Evolutionary conservation across 2,113 vertebrate species (phyloP).

Genomic region (Kryptolebias marmoratus): DNA sequence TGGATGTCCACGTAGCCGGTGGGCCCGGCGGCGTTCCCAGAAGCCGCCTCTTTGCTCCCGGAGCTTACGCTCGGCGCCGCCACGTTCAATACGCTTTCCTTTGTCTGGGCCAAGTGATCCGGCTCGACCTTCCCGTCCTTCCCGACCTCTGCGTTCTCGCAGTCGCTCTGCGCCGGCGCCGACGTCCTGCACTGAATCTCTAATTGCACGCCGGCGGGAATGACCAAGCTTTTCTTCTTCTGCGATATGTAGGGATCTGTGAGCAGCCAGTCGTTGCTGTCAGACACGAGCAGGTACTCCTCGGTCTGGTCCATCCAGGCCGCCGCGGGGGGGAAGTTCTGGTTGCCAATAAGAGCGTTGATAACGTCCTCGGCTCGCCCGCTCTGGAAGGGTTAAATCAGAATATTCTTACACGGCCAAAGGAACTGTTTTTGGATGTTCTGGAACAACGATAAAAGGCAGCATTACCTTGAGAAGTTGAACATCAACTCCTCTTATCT

Average conservation of each 20-base stretch:
- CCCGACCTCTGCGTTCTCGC: slow-evolving; percentile 47
- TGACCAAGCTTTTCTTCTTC: slow-evolving; percentile 52
- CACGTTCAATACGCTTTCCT: slow-evolving; percentile 1
- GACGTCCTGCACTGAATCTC: slow-evolving; percentile 56
- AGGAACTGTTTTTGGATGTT: background rate
- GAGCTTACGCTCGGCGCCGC: background rate
- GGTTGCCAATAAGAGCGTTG: slow-evolving; percentile 82
- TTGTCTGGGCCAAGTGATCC: background rate
- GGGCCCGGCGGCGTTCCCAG: slow-evolving; percentile 28
- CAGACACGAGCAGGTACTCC: slow-evolving; percentile 86
- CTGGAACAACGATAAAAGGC: background rate
- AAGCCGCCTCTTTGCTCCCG: background rate
- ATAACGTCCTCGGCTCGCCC: slow-evolving; percentile 85
- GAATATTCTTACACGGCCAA: background rate
- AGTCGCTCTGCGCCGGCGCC: background rate
- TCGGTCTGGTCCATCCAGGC: slow-evolving; percentile 83
- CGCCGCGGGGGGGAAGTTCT: slow-evolving; percentile 81
- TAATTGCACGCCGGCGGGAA: slow-evolving; percentile 74
- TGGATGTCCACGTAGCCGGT: slow-evolving; percentile 83
- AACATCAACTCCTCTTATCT: slow-evolving; percentile 90
- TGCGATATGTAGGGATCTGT: slow-evolving; percentile 59
- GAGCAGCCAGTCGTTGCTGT: slow-evolving; percentile 75
- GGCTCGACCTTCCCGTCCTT: background rate
- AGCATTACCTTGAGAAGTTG: slow-evolving; percentile 85
- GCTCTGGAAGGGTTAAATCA: slow-evolving; percentile 69